Percentiles rank a stretch among this genome's conserved stretches.
phyloP scores from a whole-genome alignment of 2,113 vertebrate genomes.

The Pelecanoides urinatrix region DNA sequence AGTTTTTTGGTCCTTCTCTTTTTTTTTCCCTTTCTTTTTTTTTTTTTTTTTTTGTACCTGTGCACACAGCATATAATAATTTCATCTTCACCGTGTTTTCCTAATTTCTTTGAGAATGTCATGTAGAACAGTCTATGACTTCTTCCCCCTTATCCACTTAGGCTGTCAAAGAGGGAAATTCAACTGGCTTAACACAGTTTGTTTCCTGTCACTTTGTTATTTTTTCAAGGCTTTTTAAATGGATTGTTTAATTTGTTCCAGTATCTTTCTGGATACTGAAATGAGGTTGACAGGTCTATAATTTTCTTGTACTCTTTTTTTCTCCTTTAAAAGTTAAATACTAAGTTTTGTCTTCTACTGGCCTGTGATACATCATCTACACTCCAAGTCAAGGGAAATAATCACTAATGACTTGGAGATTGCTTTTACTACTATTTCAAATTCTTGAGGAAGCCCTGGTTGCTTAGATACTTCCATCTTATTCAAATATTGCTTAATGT shows the following conservation, averaged over 20 bases:
- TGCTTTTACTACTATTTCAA: background rate
- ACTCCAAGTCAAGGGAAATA: background rate
- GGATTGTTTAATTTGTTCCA: background rate
- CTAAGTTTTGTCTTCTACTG: background rate
- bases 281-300: background rate
- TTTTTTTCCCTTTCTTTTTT: background rate
- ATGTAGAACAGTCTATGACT: background rate
- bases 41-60: background rate
- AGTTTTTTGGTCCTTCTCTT: rapidly evolving
- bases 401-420: background rate
- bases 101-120: background rate
- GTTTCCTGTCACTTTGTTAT: background rate
- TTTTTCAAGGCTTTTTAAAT: background rate
- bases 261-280: background rate
- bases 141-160: background rate
- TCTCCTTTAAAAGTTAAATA: background rate
- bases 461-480: background rate
- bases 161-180: background rate
- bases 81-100: background rate
- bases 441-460: background rate
- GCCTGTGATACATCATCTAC: background rate
- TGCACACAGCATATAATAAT: background rate
- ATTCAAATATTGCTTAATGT: background rate
- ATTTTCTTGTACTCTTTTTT: background rate
- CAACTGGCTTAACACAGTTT: background rate